Evolutionary conservation across 1,140 invertebrate species (phyloP), one percentile per base, ranked within the genome.

Genomic region (Chironomus striatipennis): DNA sequence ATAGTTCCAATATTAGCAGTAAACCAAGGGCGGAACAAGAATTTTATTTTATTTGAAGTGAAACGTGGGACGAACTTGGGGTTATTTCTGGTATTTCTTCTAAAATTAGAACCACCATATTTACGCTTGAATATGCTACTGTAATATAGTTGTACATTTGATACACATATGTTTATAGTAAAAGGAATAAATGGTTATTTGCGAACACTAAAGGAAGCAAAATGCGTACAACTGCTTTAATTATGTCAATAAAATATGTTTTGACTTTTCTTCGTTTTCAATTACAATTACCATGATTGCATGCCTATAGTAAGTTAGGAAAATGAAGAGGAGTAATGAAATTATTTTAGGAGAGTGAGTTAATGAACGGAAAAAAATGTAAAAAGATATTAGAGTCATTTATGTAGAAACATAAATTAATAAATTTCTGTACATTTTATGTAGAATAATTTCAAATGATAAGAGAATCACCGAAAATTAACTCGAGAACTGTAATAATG

Each of bases 181-280:
- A 3, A 3, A 12, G 1, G 9, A n/a, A n/a, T n/a, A n/a, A n/a
- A n/a, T n/a, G n/a, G n/a, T n/a, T n/a, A n/a, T n/a, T n/a, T n/a
- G n/a, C n/a, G n/a, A n/a, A n/a, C n/a, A n/a, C n/a, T n/a, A n/a
- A n/a, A n/a, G n/a, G n/a, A n/a, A n/a, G 9, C 47, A 57, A n/a
- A 57, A 57, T 57, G 47, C 12, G 47, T 57, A 57, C n/a, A 57
- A 57, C 12, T 57, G 47, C 47, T 12, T 57, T 57, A 57, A 57
- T 57, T 57, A 57, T 57, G 47, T 57, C 47, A 57, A 57, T 57
- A n/a, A 47, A 57, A 57, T n/a, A 57, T 57, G 47, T 57, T n/a
- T 57, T 57, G 47, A 57, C n/a, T 57, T n/a, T 57, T 57, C n/a
- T 15, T 57, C 24, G 8, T 47, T 47, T 47, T 47, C 43, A 57